Base-by-base conservation (phyloP, 2,113 vertebrate species). In the Passerina amoena region DNA sequence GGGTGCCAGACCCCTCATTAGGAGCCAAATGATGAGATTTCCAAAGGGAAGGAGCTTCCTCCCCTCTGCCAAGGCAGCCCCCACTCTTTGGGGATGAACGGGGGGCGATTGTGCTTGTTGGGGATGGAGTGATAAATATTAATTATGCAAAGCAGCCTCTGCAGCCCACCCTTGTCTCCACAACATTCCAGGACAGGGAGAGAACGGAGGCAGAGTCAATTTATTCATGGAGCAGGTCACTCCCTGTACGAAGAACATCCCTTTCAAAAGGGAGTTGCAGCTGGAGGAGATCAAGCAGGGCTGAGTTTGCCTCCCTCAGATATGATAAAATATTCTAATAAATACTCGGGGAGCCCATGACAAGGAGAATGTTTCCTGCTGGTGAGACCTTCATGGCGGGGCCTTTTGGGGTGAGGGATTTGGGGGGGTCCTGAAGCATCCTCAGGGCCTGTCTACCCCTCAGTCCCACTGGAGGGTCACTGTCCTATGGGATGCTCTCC, bases 261-360 rank as follows among this genome's bases (percentile, higher is more conserved):
- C 88, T 85, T 91, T 79, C 78, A 72, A 77, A 48, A 64, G 70
- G 35, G 82, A 90, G 90, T 33, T 60, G 85, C 66, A 50, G 8
- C 66, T 1, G 47, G 54, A 33, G n/a, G 12, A 38, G 82, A 86
- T 88, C 82, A 80, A 80, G 92, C 78, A 45, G 71, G 78, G 85
- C 95, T 19, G 85, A 76, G 66, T 61, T 82, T 61, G 53, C 63
- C 94, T 94, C 92, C 90, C 82, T 90, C 88, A 86, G 90, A 87
- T 79, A 54, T 57, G 96, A 90, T 94, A 88, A 85, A 97, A 95
- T 85, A 93, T 80, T 90, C 88, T 80, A 85, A 95, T 82, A 80
- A 90, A 88, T 27, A 57, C 90, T 90, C 9, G 11, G 78, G 50
- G 61, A 93, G 75, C 71, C 71, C 75, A 3, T 54, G 51, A 35